These are phyloP conservation scores for Lycorma delicatula DNA, from an alignment of 1,140 invertebrate species.

Conservation along the genomic window DNA sequence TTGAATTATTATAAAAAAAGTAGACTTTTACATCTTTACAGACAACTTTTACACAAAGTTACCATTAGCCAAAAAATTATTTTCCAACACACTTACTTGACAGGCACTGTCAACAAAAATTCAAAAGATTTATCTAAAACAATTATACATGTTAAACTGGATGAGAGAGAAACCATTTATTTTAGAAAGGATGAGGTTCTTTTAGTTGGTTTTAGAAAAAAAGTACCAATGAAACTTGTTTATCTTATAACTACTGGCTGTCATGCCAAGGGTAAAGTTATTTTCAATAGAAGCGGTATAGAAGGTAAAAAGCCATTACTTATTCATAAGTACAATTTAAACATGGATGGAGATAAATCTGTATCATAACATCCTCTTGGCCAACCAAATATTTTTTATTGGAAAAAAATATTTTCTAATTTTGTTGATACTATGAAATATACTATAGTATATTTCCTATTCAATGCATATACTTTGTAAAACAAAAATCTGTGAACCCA, in stretches of 20 bases:
- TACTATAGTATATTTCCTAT: too few species aligned
- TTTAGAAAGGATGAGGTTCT: not conserved
- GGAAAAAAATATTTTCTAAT: constrained; percentile 14
- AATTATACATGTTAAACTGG: constrained; percentile 1
- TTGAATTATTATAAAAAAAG: not conserved
- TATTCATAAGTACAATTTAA: constrained; percentile 11
- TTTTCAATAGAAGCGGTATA: constrained; percentile 3
- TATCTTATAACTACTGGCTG: constrained; percentile 7
- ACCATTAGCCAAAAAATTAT: not conserved
- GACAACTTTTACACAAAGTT: constrained; percentile 13
- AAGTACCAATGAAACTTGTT: not conserved
- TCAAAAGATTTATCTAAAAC: not conserved
- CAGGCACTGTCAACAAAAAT: constrained; percentile 9
- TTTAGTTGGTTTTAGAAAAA: constrained; percentile 6
- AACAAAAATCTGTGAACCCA: constrained; percentile 6
- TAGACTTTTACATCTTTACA: constrained; percentile 7
- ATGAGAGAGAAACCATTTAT: constrained; percentile 10
- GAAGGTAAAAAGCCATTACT: constrained; percentile 6
- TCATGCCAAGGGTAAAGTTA: constrained; percentile 7
- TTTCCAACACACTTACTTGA: constrained; percentile 1
- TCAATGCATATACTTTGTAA: constrained; percentile 11
- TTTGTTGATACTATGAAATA: constrained; percentile 2
- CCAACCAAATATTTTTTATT: constrained; percentile 10
- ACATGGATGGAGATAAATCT: constrained; percentile 1
- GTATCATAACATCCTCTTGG: not conserved